Conservation (phyloP, 2,888 invertebrate species). For the Portevinia maculata region DNA sequence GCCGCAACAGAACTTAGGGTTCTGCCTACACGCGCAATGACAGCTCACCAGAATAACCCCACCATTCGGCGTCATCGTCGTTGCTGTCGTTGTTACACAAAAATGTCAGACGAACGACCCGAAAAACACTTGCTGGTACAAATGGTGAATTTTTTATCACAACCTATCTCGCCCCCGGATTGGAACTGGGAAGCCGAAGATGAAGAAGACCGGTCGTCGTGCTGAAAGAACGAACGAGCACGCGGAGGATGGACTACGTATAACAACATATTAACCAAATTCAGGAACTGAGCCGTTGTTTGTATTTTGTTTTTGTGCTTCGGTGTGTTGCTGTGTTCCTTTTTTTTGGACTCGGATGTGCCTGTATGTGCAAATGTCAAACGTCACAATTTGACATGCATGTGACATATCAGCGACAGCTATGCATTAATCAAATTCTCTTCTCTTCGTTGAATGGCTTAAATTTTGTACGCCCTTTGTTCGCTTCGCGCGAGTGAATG, state of each 20-base stretch:
- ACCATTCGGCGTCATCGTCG: conserved; percentile 24
- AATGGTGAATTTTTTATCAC: conserved; percentile 73
- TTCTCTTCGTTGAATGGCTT: conserved; percentile 78
- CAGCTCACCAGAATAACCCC: conserved; percentile 63
- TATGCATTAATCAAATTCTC: conserved; percentile 83
- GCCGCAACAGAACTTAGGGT: conserved; percentile 18
- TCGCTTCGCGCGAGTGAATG: conserved; percentile 62
- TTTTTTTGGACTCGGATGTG: conserved; percentile 50
- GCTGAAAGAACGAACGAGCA: conserved; percentile 33
- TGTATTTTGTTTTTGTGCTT: conserved; percentile 13
- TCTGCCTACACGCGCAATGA: conserved; percentile 60
- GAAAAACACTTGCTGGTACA: conserved; percentile 74
- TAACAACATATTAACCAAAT: conserved; percentile 68
- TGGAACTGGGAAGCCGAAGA: conserved; percentile 50
- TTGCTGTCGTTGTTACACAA: conserved; percentile 65
- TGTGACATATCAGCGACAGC: conserved; percentile 84
- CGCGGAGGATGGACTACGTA: conserved; percentile 55
- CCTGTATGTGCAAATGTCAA: conserved; percentile 81
- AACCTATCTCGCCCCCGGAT: conserved; percentile 60
- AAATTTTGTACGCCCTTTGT: conserved; percentile 76
- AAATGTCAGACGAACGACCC: conserved; percentile 70
- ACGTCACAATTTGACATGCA: conserved; percentile 83
- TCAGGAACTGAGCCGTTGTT: conserved; percentile 50
- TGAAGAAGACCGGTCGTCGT: background rate
- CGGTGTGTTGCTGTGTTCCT: background rate